Evolutionary conservation across 1,140 invertebrate species (phyloP).

Genomic region (Drosophila tristis): DNA sequence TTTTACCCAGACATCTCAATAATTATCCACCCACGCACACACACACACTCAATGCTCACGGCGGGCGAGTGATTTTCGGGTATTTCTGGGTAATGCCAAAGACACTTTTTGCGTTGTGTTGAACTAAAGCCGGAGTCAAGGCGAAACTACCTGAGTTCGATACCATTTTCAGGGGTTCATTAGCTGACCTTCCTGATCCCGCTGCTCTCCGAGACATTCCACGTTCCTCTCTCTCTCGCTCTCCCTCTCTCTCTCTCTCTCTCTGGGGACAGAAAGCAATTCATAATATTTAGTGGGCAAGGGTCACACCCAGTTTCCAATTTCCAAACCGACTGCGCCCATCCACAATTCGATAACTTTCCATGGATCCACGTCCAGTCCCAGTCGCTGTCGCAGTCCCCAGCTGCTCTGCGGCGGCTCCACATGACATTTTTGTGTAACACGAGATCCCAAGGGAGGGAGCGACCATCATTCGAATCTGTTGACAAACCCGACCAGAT

Average conservation of each 20-base stretch:
- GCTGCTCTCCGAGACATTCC: slow-evolving; percentile 30
- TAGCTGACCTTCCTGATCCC: slow-evolving; percentile 35
- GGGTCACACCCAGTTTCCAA: slow-evolving; percentile 56
- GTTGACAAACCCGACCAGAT: slow-evolving; percentile 34
- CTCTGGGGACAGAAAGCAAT: slow-evolving; percentile 1
- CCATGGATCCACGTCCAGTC: slow-evolving; percentile 20
- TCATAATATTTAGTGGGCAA: slow-evolving; percentile 9
- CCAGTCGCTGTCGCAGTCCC: slow-evolving; percentile 10
- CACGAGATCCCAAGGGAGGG: slow-evolving; percentile 32
- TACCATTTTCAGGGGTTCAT: slow-evolving; percentile 31
- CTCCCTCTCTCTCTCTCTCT: slow-evolving; percentile 6
- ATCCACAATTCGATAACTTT: slow-evolving; percentile 53
- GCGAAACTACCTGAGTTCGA: slow-evolving; percentile 64
- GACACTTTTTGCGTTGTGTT: slow-evolving; percentile 17
- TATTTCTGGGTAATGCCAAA: slow-evolving; percentile 52
- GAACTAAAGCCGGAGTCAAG: slow-evolving; percentile 69
- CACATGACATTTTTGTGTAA: slow-evolving; percentile 58
- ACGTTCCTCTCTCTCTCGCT: not conserved
- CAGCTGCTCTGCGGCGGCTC: slow-evolving; percentile 45
- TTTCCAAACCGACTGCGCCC: slow-evolving; percentile 54
- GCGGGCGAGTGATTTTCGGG: slow-evolving; percentile 32
- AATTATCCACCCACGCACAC: slow-evolving; percentile 32
- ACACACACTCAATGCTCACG: slow-evolving; percentile 5
- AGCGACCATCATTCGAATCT: slow-evolving; percentile 21
- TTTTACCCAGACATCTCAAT: slow-evolving; percentile 64